Evolutionary conservation across 1,140 invertebrate genomes (phyloP).

Genomic region (Lamellibrachia luymesi): DNA sequence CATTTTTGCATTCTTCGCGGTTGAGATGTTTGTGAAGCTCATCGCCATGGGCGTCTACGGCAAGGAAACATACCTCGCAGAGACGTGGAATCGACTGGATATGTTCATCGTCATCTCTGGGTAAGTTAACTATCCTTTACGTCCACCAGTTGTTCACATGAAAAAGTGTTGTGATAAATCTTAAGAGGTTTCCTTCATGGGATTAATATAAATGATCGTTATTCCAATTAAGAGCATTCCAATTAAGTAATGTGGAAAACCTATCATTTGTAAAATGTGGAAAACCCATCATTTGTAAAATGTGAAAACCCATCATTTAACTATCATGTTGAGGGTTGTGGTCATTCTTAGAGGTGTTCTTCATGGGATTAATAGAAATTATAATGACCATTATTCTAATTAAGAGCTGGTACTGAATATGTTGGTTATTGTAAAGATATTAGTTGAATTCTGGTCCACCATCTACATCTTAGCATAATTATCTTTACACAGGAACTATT

Average conservation of each 20-base stretch:
- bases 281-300: too few relatives aligned
- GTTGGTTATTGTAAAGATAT: neutral
- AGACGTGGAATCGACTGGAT: constrained; percentile 94
- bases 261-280: too few relatives aligned
- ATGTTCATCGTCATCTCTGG: constrained; percentile 95
- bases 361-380: neutral
- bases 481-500: neutral
- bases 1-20: constrained; percentile 96
- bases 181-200: too few relatives aligned
- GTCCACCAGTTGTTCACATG: too few relatives aligned
- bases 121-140: constrained; percentile 60
- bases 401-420: neutral
- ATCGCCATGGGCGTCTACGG: constrained; percentile 91
- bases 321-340: neutral
- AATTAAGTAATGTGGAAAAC: too few relatives aligned
- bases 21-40: constrained; percentile 90
- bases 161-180: too few relatives aligned
- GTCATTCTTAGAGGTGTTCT: neutral
- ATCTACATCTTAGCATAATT: neutral
- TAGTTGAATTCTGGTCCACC: neutral
- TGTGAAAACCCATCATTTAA: too few relatives aligned
- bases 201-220: too few relatives aligned
- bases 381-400: neutral
- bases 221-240: too few relatives aligned
- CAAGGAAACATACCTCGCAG: constrained; percentile 87